A percentile compares a stretch with the other conserved stretches of the same genome.
Evolutionary conservation across 2,113 vertebrate genomes (phyloP).

Genomic region (Dasyprocta punctata): DNA sequence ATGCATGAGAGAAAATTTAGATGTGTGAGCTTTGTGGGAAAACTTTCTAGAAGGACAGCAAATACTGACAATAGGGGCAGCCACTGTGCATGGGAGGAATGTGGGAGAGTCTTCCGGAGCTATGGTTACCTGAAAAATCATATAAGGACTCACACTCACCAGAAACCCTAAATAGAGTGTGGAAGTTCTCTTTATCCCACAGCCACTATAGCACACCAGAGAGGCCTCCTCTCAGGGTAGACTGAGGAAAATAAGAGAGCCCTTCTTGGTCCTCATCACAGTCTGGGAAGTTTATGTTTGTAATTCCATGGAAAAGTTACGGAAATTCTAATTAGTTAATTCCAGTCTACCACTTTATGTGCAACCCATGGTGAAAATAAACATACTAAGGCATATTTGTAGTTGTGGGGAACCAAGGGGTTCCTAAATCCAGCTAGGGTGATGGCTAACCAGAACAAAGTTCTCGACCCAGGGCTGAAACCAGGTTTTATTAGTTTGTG

Average conservation of each 20-base stretch:
- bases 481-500: too few species aligned
- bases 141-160: background rate
- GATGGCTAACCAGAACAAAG: too few species aligned
- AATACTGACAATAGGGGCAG: background rate
- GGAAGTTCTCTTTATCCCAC: background rate
- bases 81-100: background rate
- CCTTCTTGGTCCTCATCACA: too few species aligned
- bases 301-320: too few species aligned
- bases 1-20: background rate
- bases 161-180: background rate
- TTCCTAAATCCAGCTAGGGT: too few species aligned
- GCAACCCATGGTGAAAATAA: too few species aligned
- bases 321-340: too few species aligned
- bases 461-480: too few species aligned
- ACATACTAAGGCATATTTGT: too few species aligned
- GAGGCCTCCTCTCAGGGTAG: background rate
- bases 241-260: background rate
- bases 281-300: too few species aligned
- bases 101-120: background rate
- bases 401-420: too few species aligned
- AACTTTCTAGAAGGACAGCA: background rate
- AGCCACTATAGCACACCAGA: background rate
- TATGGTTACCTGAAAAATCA: background rate
- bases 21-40: background rate
- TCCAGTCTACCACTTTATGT: too few species aligned